These are phyloP conservation scores for Beroe forskalii DNA, from an alignment of 37 sponge, comb jelly and placozoan species.

Conservation along the genomic window DNA sequence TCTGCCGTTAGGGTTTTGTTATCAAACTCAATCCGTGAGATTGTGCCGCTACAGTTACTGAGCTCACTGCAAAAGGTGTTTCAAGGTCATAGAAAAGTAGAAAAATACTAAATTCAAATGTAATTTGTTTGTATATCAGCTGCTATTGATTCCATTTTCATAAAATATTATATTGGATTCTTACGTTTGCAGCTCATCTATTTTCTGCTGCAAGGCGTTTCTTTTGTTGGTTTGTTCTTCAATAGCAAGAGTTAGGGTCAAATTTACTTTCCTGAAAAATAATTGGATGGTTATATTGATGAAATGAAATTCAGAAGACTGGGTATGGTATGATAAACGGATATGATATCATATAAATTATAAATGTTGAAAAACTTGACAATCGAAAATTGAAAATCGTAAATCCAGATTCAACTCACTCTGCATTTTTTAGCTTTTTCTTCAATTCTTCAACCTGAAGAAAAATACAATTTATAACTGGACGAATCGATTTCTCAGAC, in stretches of 20 bases:
- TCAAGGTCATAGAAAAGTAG: too few species aligned
- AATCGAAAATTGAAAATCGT: too few species aligned
- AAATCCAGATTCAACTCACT: too few species aligned
- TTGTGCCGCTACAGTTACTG: not conserved
- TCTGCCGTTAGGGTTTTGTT: constrained; percentile 51
- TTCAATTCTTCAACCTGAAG: constrained; percentile 61
- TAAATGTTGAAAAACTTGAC: too few species aligned
- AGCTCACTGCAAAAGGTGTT: not conserved
- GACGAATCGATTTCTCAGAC: too few species aligned
- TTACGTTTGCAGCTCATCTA: constrained; percentile 57
- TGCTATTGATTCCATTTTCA: not conserved
- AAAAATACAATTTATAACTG: too few species aligned
- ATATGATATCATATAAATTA: too few species aligned
- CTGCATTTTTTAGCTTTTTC: constrained; percentile 43
- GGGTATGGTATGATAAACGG: too few species aligned
- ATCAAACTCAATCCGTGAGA: constrained; percentile 61
- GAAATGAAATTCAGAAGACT: too few species aligned
- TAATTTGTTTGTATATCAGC: too few species aligned
- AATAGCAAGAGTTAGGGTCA: constrained; percentile 46
- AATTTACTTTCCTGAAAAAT: constrained; percentile 37
- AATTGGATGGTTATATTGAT: not conserved
- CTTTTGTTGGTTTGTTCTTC: constrained; percentile 55
- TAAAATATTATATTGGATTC: not conserved
- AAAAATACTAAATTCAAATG: too few species aligned
- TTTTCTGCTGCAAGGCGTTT: constrained; percentile 8